These are phyloP conservation scores for Volucella inflata DNA, from an alignment of 2,888 invertebrate species.

Conservation along the genomic window DNA sequence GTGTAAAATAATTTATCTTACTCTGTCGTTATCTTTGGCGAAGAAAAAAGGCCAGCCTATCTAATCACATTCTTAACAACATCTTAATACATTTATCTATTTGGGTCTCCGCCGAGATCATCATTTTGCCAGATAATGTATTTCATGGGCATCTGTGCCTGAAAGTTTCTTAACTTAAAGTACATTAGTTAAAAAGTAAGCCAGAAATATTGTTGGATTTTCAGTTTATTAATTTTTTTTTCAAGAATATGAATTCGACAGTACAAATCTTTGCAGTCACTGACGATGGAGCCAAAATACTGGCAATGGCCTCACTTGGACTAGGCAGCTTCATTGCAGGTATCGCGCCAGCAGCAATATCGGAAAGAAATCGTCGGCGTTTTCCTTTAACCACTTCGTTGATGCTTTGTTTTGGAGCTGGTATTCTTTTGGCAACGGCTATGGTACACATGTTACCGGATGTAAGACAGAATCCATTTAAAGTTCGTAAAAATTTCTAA, in stretches of 20 bases:
- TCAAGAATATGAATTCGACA: constrained; percentile 44
- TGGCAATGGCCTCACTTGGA: constrained; percentile 88
- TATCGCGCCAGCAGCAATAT: constrained; percentile 88
- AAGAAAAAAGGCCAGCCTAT: constrained; percentile 10
- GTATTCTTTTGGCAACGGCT: constrained; percentile 91
- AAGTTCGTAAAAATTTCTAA: not conserved
- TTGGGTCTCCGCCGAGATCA: constrained; percentile 25
- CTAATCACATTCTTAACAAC: constrained; percentile 20
- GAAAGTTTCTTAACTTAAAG: not conserved
- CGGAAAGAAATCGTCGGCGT: constrained; percentile 85
- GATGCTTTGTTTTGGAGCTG: constrained; percentile 91
- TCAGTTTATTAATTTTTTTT: not conserved
- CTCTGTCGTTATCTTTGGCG: constrained; percentile 7
- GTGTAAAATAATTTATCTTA: constrained; percentile 10
- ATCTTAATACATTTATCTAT: constrained; percentile 45
- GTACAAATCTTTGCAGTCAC: constrained; percentile 41
- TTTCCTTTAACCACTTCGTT: constrained; percentile 88
- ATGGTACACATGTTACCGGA: constrained; percentile 93
- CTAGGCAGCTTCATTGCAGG: constrained; percentile 89
- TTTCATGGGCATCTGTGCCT: not conserved
- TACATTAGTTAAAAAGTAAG: constrained; percentile 28
- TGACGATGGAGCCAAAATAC: constrained; percentile 85
- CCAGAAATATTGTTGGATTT: not conserved
- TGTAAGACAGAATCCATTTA: constrained; percentile 81
- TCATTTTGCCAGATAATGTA: constrained; percentile 14